Percentiles rank a stretch among this genome's conserved stretches.
Evolutionary conservation across 1,140 invertebrate genomes (phyloP).

Genomic region (Pseudomyrmex pallidus): DNA sequence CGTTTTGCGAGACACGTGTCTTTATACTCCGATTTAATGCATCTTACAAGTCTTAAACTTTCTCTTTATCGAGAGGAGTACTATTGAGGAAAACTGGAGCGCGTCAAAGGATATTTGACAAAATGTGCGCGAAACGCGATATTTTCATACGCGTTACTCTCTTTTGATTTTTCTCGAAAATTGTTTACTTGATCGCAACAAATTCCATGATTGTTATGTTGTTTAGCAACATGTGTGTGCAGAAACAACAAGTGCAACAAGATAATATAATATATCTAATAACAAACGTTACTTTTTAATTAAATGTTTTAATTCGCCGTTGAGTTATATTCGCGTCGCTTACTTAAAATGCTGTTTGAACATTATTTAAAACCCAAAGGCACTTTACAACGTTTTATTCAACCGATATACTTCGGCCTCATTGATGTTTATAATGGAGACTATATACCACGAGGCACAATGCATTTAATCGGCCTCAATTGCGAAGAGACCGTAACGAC

Average conservation of each 20-base stretch:
- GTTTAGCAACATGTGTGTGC: too few relatives aligned
- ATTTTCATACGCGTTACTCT: not conserved
- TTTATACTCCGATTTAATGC: not conserved
- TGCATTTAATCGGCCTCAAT: constrained; percentile 42
- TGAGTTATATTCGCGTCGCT: too few relatives aligned
- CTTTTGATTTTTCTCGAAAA: not conserved
- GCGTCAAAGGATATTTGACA: not conserved
- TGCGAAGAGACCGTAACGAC: constrained; percentile 61
- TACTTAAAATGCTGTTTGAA: too few relatives aligned
- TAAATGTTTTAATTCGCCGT: too few relatives aligned
- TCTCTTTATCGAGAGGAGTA: not conserved
- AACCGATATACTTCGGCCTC: constrained; percentile 10
- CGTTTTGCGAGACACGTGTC: not conserved
- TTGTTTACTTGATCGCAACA: not conserved
- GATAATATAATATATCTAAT: too few relatives aligned
- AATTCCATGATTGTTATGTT: too few relatives aligned
- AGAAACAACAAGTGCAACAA: too few relatives aligned
- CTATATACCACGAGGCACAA: not conserved
- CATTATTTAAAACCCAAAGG: not conserved
- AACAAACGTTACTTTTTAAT: too few relatives aligned
- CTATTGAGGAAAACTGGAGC: constrained; percentile 9
- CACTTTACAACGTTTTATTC: constrained; percentile 22
- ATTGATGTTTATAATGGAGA: constrained; percentile 31
- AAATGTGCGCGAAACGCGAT: not conserved
- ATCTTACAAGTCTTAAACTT: constrained; percentile 2